Conservation (phyloP, 2,113 vertebrate species). For the Campylomormyrus tamandua region DNA sequence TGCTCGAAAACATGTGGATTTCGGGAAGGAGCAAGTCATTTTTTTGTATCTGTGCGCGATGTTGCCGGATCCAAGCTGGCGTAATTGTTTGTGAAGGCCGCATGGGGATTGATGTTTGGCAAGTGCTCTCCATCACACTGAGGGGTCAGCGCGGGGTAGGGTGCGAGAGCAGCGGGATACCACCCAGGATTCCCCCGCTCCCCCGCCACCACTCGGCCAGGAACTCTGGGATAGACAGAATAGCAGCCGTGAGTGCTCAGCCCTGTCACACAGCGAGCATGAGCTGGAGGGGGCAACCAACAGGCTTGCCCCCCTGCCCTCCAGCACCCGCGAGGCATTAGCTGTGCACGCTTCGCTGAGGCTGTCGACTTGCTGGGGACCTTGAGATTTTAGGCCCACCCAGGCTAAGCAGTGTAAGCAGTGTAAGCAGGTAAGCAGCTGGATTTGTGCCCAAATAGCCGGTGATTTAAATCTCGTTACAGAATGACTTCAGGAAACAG, state of each 20-base stretch:
- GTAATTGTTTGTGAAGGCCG: not conserved
- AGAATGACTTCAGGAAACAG: not conserved
- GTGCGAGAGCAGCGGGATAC: not conserved
- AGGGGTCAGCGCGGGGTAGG: not conserved
- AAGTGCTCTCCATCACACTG: not conserved
- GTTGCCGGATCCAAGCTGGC: not conserved
- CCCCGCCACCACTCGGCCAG: not conserved
- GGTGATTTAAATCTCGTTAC: not conserved
- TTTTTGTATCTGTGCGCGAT: not conserved
- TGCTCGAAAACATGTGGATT: not conserved
- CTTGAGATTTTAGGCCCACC: not conserved
- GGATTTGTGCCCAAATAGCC: not conserved
- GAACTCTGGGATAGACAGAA: not conserved
- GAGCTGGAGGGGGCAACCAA: not conserved
- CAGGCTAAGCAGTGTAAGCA: not conserved
- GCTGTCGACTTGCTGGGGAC: not conserved
- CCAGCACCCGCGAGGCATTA: not conserved
- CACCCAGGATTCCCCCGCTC: not conserved
- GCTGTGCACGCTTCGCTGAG: not conserved
- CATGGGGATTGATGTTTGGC: not conserved
- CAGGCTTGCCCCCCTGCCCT: not conserved
- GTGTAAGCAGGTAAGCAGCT: constrained; percentile 5
- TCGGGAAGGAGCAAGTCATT: not conserved
- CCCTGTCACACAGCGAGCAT: not conserved
- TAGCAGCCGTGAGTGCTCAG: not conserved